Evolutionary conservation across 37 sponge, comb jelly and placozoan genomes (phyloP).

Genomic region (Chondrosia reniformis): DNA sequence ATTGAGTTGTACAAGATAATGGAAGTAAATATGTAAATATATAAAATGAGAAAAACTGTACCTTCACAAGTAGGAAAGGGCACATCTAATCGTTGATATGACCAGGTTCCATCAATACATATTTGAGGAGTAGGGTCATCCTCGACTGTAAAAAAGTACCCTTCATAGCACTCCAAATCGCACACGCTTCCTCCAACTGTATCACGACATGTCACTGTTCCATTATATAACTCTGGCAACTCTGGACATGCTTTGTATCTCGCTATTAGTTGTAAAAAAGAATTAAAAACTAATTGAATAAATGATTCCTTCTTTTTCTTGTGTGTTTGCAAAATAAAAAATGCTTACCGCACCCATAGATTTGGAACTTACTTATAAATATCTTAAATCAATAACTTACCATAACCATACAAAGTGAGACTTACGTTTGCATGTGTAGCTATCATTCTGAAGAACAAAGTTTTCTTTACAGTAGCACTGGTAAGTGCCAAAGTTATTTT

Average conservation of each 20-base stretch:
- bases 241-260: neutral
- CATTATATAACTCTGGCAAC: neutral
- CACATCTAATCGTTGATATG: neutral
- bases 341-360: no score
- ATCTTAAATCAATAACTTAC: neutral
- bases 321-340: neutral
- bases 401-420: neutral
- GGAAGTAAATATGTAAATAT: neutral
- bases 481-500: neutral
- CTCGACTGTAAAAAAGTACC: neutral
- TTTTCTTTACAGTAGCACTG: slow-evolving; percentile 24
- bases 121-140: neutral
- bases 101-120: slow-evolving; percentile 9
- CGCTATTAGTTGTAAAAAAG: neutral
- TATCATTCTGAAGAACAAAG: neutral
- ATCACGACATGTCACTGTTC: neutral
- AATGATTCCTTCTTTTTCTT: neutral
- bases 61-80: slow-evolving; percentile 19
- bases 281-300: neutral
- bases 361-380: no score
- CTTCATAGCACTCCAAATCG: neutral
- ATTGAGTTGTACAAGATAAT: neutral
- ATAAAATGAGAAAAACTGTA: neutral
- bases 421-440: neutral
- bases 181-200: neutral